phyloP scores from a whole-genome alignment of 2,888 invertebrate genomes.

The Cheiracanthium punctorium region DNA sequence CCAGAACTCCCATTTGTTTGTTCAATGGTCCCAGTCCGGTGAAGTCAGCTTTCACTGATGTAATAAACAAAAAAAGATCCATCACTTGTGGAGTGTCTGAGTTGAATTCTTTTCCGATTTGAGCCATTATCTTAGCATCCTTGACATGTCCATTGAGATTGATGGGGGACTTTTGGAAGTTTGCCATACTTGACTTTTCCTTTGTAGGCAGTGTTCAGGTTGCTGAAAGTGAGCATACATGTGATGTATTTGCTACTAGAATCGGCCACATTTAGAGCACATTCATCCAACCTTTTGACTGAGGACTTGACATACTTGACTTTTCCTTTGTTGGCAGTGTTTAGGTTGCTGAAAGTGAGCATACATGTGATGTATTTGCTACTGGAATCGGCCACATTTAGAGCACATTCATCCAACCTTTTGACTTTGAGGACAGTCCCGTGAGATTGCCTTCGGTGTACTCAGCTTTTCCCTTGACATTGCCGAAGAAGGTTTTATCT shows the following conservation, averaged over 20 bases:
- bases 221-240: slow-evolving; percentile 41
- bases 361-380: slow-evolving; percentile 44
- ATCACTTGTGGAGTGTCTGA: not conserved
- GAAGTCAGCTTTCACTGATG: slow-evolving; percentile 23
- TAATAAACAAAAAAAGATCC: slow-evolving; percentile 5
- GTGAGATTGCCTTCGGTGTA: slow-evolving; percentile 38
- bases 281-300: slow-evolving; percentile 14
- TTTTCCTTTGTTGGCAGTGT: slow-evolving; percentile 39
- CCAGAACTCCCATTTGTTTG: slow-evolving; percentile 42
- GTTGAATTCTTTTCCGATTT: not conserved
- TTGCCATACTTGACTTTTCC: slow-evolving; percentile 56
- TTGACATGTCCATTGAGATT: slow-evolving; percentile 32
- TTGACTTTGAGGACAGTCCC: slow-evolving; percentile 34
- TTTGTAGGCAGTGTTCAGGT: slow-evolving; percentile 31
- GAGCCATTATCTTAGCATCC: not conserved
- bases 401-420: slow-evolving; percentile 27
- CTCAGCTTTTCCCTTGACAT: slow-evolving; percentile 55
- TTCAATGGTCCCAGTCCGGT: slow-evolving; percentile 60
- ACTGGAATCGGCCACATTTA: not conserved
- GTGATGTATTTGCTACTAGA: slow-evolving; percentile 24
- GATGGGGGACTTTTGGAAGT: slow-evolving; percentile 45
- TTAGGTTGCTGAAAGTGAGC: slow-evolving; percentile 27
- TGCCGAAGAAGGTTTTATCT: slow-evolving; percentile 44
- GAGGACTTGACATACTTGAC: slow-evolving; percentile 49
- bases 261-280: slow-evolving; percentile 20